Evolutionary conservation across 2,113 vertebrate species (phyloP).

Genomic region (Takifugu flavidus): DNA sequence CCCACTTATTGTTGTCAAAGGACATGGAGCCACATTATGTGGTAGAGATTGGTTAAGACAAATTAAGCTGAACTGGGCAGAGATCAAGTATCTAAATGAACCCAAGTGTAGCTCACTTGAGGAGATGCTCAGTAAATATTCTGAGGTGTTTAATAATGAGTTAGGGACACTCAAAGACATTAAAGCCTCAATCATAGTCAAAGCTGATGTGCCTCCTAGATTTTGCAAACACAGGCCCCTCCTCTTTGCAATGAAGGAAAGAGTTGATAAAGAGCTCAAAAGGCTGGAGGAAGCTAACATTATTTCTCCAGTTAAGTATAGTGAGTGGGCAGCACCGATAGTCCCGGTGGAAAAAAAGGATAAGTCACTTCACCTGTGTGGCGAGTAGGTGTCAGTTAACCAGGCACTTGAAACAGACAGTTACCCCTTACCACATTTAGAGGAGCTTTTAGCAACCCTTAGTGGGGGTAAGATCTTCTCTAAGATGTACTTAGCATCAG

Average conservation of each 20-base stretch:
- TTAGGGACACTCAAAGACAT: slow-evolving; percentile 14
- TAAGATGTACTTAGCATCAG: slow-evolving; percentile 2
- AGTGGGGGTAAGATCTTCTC: no score
- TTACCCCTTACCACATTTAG: slow-evolving; percentile 17
- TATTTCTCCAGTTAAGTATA: slow-evolving; percentile 18
- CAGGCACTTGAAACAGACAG: slow-evolving; percentile 20
- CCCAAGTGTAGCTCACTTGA: slow-evolving; percentile 1
- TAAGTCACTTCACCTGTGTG: slow-evolving; percentile 5
- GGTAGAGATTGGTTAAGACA: slow-evolving; percentile 15
- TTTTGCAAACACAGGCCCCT: slow-evolving; percentile 17
- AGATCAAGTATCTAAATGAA: slow-evolving; percentile 7
- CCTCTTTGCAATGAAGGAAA: slow-evolving; percentile 16
- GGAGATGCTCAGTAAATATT: slow-evolving; percentile 5
- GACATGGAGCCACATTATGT: slow-evolving; percentile 9
- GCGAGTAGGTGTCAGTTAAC: slow-evolving; percentile 29
- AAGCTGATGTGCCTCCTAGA: slow-evolving; percentile 5
- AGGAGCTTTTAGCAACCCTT: slow-evolving; percentile 3
- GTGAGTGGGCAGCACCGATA: slow-evolving; percentile 27
- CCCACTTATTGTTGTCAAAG: slow-evolving; percentile 7
- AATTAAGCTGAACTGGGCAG: not conserved
- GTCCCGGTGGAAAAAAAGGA: slow-evolving; percentile 25
- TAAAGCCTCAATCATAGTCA: slow-evolving; percentile 21
- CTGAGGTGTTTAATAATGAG: slow-evolving; percentile 21
- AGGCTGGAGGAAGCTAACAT: slow-evolving; percentile 14
- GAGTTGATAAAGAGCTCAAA: slow-evolving; percentile 1